phyloP scores from a whole-genome alignment of 2,888 invertebrate species.

The Dynastes tityus region DNA sequence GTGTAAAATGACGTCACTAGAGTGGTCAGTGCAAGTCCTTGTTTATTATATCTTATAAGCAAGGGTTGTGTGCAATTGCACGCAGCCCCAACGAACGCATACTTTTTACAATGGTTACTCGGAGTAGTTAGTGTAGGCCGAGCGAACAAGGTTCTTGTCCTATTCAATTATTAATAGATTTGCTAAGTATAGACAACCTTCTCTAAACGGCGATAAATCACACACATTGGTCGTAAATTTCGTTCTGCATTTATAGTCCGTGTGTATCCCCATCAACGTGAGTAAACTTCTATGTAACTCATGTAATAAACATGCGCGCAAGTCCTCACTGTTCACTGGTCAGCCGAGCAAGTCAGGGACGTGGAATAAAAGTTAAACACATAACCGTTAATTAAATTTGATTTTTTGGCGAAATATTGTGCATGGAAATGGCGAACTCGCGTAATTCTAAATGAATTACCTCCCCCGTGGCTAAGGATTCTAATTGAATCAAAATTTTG shows the following conservation, averaged over 20 bases:
- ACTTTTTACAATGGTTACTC: too few relatives aligned
- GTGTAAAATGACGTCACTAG: too few relatives aligned
- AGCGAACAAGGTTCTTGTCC: too few relatives aligned
- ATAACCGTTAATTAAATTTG: constrained; percentile 13
- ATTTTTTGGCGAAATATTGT: background rate
- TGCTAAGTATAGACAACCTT: background rate
- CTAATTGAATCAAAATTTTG: constrained; percentile 3
- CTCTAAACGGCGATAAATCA: background rate
- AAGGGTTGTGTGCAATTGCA: too few relatives aligned
- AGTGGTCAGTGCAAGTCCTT: too few relatives aligned
- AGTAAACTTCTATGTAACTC: constrained; percentile 17
- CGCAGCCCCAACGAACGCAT: too few relatives aligned
- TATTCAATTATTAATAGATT: constrained; percentile 5
- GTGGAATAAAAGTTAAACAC: constrained; percentile 14
- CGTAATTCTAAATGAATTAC: background rate
- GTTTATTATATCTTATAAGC: too few relatives aligned
- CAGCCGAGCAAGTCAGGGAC: background rate
- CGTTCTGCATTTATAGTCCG: constrained; percentile 3
- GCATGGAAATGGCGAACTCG: background rate
- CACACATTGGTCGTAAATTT: constrained; percentile 9
- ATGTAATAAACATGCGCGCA: constrained; percentile 6
- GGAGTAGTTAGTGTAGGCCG: too few relatives aligned
- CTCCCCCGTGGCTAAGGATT: background rate
- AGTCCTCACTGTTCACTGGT: background rate
- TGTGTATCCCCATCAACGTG: background rate